phyloP scores from a whole-genome alignment of 2,888 invertebrate species.

The Sphecodes monilicornis region DNA sequence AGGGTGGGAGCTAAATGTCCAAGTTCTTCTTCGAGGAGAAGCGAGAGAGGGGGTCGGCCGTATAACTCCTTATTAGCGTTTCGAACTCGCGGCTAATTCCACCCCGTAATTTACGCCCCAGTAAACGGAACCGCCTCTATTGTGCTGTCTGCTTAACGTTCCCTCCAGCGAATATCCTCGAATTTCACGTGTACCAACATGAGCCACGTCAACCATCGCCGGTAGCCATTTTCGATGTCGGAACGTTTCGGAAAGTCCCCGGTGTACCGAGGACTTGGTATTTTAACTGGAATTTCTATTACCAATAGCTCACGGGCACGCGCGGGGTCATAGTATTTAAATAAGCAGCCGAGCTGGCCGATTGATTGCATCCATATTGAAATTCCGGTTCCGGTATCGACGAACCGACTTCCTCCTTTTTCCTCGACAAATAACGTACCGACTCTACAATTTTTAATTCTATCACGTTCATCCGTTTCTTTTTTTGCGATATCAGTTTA shows the following conservation, averaged over 20 bases:
- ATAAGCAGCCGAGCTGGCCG: slow-evolving; percentile 61
- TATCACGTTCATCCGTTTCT: background rate
- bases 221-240: slow-evolving; percentile 12
- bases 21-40: slow-evolving; percentile 49
- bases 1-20: slow-evolving; percentile 57
- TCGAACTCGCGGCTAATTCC: slow-evolving; percentile 50
- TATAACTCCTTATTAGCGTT: slow-evolving; percentile 62
- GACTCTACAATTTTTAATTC: background rate
- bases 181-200: slow-evolving; percentile 10
- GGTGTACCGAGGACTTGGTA: slow-evolving; percentile 31
- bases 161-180: background rate
- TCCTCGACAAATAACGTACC: background rate
- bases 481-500: background rate
- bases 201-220: slow-evolving; percentile 1
- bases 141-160: slow-evolving; percentile 21
- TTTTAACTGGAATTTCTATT: slow-evolving; percentile 65
- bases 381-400: slow-evolving; percentile 63
- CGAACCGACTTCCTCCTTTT: background rate
- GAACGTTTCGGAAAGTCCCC: background rate
- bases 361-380: slow-evolving; percentile 71
- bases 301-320: slow-evolving; percentile 41
- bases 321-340: slow-evolving; percentile 65
- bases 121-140: slow-evolving; percentile 33
- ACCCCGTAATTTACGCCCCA: slow-evolving; percentile 25
- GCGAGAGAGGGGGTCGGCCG: slow-evolving; percentile 1